phyloP scores from a whole-genome alignment of 2,888 invertebrate genomes.

The Seladonia tumulorum region DNA sequence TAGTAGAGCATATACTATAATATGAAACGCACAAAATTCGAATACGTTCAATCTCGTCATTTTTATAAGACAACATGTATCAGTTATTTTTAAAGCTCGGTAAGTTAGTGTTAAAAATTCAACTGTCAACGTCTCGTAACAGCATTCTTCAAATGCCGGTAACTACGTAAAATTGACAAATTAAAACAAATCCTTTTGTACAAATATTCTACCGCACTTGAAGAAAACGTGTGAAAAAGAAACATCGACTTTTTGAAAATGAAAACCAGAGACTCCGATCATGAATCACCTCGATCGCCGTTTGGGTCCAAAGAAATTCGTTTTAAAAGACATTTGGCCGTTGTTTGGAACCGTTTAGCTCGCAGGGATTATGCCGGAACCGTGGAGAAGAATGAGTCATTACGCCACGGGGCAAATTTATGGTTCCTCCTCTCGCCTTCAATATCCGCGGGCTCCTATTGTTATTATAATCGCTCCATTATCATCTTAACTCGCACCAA shows the following conservation, averaged over 20 bases:
- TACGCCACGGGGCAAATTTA: background rate
- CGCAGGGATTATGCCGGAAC: background rate
- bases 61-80: too few species aligned
- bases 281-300: background rate
- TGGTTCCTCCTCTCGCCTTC: background rate
- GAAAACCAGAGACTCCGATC: background rate
- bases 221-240: background rate
- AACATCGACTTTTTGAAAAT: background rate
- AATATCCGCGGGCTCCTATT: conserved; percentile 39
- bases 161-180: background rate
- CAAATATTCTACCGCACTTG: background rate
- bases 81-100: too few species aligned
- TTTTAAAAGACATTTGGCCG: background rate
- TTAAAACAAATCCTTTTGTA: background rate
- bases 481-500: conserved; percentile 22
- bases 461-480: conserved; percentile 51
- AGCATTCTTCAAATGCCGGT: too few species aligned
- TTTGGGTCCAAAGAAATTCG: background rate
- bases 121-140: too few species aligned
- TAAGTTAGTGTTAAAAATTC: too few species aligned
- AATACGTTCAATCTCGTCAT: too few species aligned
- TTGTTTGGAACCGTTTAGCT: background rate
- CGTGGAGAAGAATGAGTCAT: conserved; percentile 20
- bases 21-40: too few species aligned
- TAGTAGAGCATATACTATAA: too few species aligned